Percentiles rank a stretch among this genome's conserved stretches.
Conservation (phyloP, 2,797 vertebrate genomes). For the Notamacropus eugenii region DNA sequence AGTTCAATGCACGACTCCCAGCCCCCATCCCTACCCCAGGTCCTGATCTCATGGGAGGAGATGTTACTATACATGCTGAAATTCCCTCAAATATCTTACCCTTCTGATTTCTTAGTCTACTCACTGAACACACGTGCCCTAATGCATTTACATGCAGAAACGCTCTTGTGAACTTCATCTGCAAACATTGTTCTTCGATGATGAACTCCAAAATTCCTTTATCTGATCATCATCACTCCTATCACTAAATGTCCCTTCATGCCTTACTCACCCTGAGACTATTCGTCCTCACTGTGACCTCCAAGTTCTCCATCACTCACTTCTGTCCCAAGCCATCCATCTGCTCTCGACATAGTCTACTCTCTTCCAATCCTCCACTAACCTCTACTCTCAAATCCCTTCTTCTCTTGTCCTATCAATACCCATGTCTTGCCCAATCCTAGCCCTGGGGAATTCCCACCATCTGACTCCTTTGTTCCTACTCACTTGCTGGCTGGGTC, state of each 20-base stretch:
- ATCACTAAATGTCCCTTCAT: not conserved
- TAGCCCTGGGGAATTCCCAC: not conserved
- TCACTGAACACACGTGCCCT: not conserved
- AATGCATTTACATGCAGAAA: not conserved
- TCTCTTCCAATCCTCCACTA: not conserved
- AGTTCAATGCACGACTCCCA: not conserved
- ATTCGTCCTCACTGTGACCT: not conserved
- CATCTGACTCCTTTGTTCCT: not conserved
- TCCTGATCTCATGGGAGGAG: not conserved
- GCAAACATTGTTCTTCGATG: not conserved
- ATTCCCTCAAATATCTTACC: not conserved
- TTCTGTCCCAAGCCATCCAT: not conserved
- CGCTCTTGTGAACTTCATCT: not conserved
- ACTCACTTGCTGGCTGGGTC: not conserved
- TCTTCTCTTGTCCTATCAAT: not conserved
- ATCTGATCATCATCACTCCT: not conserved
- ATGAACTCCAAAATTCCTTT: not conserved
- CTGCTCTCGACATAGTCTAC: not conserved
- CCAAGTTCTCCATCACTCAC: not conserved
- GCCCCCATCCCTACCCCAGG: not conserved
- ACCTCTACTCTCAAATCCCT: not conserved
- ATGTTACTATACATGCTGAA: not conserved
- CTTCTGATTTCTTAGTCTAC: not conserved
- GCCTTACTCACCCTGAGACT: not conserved
- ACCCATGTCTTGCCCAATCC: not conserved